phyloP scores from a whole-genome alignment of 2,888 invertebrate genomes.

The Latrodectus elegans region DNA sequence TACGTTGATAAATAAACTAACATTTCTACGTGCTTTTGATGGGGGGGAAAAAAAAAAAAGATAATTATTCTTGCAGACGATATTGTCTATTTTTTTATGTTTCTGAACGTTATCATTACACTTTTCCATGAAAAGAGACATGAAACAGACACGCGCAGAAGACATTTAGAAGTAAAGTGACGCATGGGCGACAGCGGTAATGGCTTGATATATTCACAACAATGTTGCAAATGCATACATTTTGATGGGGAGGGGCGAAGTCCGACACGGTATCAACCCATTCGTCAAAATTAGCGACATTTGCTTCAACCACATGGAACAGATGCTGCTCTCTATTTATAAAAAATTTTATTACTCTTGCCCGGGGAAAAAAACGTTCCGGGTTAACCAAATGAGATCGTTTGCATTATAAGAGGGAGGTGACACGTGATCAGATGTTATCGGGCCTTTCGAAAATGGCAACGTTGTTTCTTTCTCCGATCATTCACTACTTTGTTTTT shows the following conservation, averaged over 20 bases:
- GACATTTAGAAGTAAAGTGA: too few relatives aligned
- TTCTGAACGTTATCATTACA: too few relatives aligned
- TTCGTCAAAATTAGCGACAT: slow-evolving; percentile 64
- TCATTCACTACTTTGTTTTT: too few relatives aligned
- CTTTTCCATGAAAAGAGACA: too few relatives aligned
- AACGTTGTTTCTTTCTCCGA: neutral
- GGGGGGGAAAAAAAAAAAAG: too few relatives aligned
- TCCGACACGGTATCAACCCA: slow-evolving; percentile 26
- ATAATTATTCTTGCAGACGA: too few relatives aligned
- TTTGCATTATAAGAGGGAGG: neutral
- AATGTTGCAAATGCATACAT: slow-evolving; percentile 1
- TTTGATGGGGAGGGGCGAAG: slow-evolving; percentile 16
- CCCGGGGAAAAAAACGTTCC: neutral
- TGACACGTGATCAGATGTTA: neutral
- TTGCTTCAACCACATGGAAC: neutral
- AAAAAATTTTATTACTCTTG: neutral
- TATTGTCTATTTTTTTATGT: too few relatives aligned
- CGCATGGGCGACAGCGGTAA: too few relatives aligned
- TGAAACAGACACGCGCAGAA: too few relatives aligned
- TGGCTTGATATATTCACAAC: too few relatives aligned
- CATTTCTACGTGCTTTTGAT: too few relatives aligned
- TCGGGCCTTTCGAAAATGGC: neutral
- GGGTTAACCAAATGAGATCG: neutral
- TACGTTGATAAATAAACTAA: too few relatives aligned
- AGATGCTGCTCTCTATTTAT: neutral